phyloP scores from a whole-genome alignment of 2,113 vertebrate genomes.

The Philantomba maxwellii region DNA sequence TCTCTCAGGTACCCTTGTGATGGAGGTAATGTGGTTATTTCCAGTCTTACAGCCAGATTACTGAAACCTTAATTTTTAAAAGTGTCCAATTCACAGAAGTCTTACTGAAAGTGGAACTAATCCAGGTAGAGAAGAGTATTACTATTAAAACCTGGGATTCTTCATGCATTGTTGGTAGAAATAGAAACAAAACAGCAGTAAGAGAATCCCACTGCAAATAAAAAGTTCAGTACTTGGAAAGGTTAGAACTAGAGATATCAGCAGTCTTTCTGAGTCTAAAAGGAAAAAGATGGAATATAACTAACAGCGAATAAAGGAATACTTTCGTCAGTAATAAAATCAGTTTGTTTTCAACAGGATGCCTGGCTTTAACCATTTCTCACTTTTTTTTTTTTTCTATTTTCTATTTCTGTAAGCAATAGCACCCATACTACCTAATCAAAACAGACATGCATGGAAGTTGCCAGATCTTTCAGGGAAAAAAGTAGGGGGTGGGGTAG shows the following conservation, averaged over 20 bases:
- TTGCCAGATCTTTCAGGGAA: slow-evolving; percentile 15
- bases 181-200: background rate
- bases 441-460: slow-evolving; percentile 6
- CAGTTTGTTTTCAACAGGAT: slow-evolving; percentile 31
- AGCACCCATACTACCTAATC: background rate
- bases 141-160: background rate
- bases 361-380: background rate
- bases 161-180: background rate
- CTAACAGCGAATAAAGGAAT: background rate
- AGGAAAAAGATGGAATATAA: background rate
- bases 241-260: background rate
- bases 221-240: slow-evolving; percentile 1
- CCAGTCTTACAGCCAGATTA: background rate
- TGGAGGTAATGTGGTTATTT: background rate
- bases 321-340: slow-evolving; percentile 13
- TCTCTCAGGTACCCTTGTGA: background rate
- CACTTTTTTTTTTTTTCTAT: background rate
- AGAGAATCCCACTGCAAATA: background rate
- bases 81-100: background rate
- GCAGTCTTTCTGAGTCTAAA: background rate
- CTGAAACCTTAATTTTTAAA: slow-evolving; percentile 15
- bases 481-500: background rate
- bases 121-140: background rate
- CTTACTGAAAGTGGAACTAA: background rate
- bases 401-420: background rate